Percentiles rank a stretch among this genome's conserved stretches.
These are phyloP conservation scores for Lochmaea capreae DNA, from an alignment of 2,888 invertebrate genomes.

Conservation along the genomic window DNA sequence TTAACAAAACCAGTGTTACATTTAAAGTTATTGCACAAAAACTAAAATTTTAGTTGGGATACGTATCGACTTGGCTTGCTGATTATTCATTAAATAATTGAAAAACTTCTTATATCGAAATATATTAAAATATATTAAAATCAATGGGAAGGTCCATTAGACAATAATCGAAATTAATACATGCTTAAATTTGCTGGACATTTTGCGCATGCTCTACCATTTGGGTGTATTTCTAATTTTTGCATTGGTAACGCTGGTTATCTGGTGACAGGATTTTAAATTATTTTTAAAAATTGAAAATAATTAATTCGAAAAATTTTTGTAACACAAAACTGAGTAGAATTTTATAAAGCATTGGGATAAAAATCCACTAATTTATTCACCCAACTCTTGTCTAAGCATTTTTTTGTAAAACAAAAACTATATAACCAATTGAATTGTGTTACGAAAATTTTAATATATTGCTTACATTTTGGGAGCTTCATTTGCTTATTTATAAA, in stretches of 20 bases:
- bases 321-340: neutral
- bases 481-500: slow-evolving; percentile 3
- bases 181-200: slow-evolving; percentile 10
- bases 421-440: neutral
- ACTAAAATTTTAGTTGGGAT: too few relatives aligned
- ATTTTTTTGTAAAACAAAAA: too few relatives aligned
- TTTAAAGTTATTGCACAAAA: too few relatives aligned
- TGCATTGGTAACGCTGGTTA: slow-evolving; percentile 49
- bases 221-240: slow-evolving; percentile 61
- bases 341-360: neutral
- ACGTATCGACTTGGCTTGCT: too few relatives aligned
- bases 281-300: neutral
- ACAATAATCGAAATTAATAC: neutral
- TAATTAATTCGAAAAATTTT: neutral
- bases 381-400: too few relatives aligned
- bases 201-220: slow-evolving; percentile 51
- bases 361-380: too few relatives aligned
- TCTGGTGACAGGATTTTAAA: slow-evolving; percentile 55
- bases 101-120: neutral
- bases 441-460: neutral
- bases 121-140: slow-evolving; percentile 1
- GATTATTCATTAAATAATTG: too few relatives aligned
- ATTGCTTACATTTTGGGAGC: slow-evolving; percentile 1
- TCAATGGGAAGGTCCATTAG: neutral
- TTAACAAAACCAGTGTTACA: too few relatives aligned